Evolutionary conservation across 2,888 invertebrate genomes (phyloP).

Genomic region (Deilephila elpenor): DNA sequence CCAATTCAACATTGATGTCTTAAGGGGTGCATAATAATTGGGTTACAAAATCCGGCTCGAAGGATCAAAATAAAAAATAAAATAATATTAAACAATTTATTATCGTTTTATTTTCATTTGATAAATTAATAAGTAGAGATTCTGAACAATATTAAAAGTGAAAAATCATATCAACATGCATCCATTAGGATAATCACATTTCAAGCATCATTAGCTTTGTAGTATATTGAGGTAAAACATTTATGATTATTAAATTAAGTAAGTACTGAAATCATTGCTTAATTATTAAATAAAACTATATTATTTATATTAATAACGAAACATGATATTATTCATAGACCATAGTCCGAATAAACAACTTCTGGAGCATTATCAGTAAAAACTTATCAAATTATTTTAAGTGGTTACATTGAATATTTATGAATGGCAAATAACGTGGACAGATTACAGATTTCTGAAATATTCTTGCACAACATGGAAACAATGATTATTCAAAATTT

Average conservation of each 20-base stretch:
- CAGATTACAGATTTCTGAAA: no score
- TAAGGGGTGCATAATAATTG: not conserved
- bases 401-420: no score
- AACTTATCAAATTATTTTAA: no score
- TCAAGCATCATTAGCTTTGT: constrained; percentile 38
- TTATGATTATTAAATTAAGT: constrained; percentile 24
- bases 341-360: no score
- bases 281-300: not conserved
- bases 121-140: constrained; percentile 67
- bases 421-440: no score
- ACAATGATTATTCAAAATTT: no score
- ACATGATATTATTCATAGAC: no score
- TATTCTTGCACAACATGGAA: no score
- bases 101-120: constrained; percentile 52
- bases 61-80: constrained; percentile 30
- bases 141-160: constrained; percentile 53
- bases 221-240: constrained; percentile 11
- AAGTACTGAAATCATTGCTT: constrained; percentile 10
- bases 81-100: constrained; percentile 40
- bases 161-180: constrained; percentile 49
- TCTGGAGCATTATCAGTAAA: no score
- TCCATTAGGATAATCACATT: constrained; percentile 48
- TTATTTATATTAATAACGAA: no score
- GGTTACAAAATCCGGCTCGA: not conserved
- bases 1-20: not conserved